Conservation (phyloP, 2,888 invertebrate species). For the Rugalucina vietnamica region DNA sequence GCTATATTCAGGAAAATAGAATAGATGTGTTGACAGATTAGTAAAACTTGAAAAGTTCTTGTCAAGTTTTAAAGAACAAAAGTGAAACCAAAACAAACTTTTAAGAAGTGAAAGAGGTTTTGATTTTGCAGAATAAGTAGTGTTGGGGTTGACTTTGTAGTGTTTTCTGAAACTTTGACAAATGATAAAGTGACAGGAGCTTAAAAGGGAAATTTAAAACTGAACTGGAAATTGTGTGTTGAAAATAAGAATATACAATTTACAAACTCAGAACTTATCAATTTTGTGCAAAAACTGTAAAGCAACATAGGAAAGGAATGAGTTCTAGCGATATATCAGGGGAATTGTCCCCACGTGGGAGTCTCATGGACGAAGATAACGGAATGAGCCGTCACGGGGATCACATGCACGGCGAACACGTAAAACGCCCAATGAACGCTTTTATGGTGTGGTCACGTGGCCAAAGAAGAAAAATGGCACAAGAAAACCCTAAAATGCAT, state of each 20-base stretch:
- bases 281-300: background rate
- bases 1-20: background rate
- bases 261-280: no score
- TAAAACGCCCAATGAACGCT: conserved; percentile 99
- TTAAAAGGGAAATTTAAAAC: no score
- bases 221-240: no score
- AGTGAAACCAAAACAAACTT: no score
- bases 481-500: conserved; percentile 99
- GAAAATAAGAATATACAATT: no score
- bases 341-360: conserved; percentile 54
- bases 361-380: conserved; percentile 39
- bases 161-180: no score
- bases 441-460: conserved; percentile 99
- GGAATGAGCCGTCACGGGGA: conserved; percentile 12
- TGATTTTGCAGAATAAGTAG: no score
- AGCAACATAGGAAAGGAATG: background rate
- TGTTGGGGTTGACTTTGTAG: no score
- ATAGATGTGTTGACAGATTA: background rate
- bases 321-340: conserved; percentile 47
- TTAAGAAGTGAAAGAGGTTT: no score
- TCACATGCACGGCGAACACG: conserved; percentile 87
- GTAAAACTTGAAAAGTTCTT: background rate
- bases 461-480: conserved; percentile 98
- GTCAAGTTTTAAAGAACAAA: no score
- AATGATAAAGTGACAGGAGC: no score